A percentile compares a stretch with the other conserved stretches of the same genome.
These are phyloP conservation scores for Sceloporus undulatus DNA, from an alignment of 2,113 vertebrate species.

Conservation along the genomic window DNA sequence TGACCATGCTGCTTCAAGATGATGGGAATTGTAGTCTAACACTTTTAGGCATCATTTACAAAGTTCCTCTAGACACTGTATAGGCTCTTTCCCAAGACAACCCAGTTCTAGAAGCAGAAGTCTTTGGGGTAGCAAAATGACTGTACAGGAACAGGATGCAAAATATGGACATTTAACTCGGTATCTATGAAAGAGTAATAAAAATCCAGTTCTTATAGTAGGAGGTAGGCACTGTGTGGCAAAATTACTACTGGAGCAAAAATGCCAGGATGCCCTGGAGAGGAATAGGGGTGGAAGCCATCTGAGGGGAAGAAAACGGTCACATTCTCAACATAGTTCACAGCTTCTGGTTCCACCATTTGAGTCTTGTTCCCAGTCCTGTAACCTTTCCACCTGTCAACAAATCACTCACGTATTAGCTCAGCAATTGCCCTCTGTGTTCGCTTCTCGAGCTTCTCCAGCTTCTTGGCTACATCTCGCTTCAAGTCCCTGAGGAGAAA, in stretches of 20 bases:
- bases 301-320: not conserved
- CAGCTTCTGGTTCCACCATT: no score
- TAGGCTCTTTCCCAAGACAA: no score
- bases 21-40: not conserved
- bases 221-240: no score
- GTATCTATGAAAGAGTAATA: not conserved
- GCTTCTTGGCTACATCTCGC: slow-evolving; percentile 92
- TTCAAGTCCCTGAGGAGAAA: slow-evolving; percentile 87
- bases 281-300: not conserved
- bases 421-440: slow-evolving; percentile 92
- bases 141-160: not conserved
- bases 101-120: not conserved
- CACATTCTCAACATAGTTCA: not conserved
- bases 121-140: not conserved
- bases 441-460: slow-evolving; percentile 91
- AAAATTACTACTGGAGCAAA: not conserved
- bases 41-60: not conserved
- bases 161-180: fast-evolving
- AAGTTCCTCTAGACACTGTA: no score
- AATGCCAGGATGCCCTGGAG: not conserved
- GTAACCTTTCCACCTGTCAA: no score
- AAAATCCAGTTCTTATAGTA: not conserved
- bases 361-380: not conserved
- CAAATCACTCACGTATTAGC: slow-evolving; percentile 86
- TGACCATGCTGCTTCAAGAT: not conserved